Evolutionary conservation across 2,113 vertebrate genomes (phyloP), one percentile per base, ranked within the genome.

Genomic region (Potamarius usumacintae): DNA sequence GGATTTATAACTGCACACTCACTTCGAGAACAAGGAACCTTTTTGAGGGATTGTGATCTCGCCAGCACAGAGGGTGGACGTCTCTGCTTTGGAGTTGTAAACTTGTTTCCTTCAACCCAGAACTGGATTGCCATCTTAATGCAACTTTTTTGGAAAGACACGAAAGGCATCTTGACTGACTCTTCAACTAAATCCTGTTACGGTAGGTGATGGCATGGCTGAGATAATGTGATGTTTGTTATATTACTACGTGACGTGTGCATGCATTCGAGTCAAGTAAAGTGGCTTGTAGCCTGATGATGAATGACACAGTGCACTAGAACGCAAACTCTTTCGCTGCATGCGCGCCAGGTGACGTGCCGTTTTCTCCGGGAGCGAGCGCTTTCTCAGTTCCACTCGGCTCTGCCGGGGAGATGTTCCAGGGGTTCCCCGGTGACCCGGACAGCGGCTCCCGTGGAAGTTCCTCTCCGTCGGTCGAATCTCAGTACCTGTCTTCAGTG

Each of bases 401-500:
- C 93, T 95, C 95, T 94, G 91, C 87, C 90, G 95, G 97, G 97
- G 97, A 97, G 94, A 99, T 99, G 97, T 98, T 95, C 97, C 97
- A 98, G 93, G 97, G 97, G 88, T 98, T 98, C 88, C 96, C 97
- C 92, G 97, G 97, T 92, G 97, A 98, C 94, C 97, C 96, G 94
- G 97, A 99, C 93, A 97, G 96, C 90, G 96, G 96, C 89, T 98
- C 97, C 90, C 96, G 96, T 92, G 97, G 96, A 94, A 99, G 97
- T 90, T 97, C 97, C 5, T 98, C 97, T 84, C 97, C 97, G 18
- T 98, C 97, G 48, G 95, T 97, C 86, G 97, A 99, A 93, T 98
- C 97, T 30, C 97, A 98, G 88, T 98, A 98, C 88, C 95, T 98
- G 55, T 99, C 97, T 89, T 98, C 97, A 86, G 97, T 99, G 96